phyloP scores from a whole-genome alignment of 2,797 vertebrate genomes.

The Sebastes variabilis region DNA sequence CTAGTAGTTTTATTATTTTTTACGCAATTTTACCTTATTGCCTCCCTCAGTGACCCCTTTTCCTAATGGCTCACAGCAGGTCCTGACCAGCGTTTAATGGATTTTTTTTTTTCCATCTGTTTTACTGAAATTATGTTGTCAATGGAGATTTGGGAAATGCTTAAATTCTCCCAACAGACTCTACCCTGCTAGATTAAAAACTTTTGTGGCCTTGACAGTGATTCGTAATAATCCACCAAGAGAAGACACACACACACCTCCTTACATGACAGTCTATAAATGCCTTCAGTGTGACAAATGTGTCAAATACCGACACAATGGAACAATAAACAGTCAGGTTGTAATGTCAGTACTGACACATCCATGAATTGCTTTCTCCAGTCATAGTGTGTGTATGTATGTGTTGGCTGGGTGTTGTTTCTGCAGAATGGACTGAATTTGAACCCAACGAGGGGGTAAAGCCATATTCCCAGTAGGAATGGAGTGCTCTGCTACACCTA shows the following conservation, averaged over 20 bases:
- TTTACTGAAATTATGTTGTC: not conserved
- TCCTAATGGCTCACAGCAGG: not conserved
- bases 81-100: not conserved
- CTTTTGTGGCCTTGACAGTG: not conserved
- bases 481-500: constrained; percentile 11
- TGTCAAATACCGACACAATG: not conserved
- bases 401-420: not conserved
- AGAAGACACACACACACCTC: not conserved
- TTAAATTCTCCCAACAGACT: not conserved
- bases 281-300: not conserved
- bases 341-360: constrained; percentile 1
- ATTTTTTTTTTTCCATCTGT: not conserved
- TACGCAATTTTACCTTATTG: not conserved
- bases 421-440: constrained; percentile 29
- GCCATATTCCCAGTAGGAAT: constrained; percentile 1
- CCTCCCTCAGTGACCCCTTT: not conserved
- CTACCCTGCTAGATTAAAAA: not conserved
- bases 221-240: not conserved
- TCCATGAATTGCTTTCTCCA: not conserved
- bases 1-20: not conserved
- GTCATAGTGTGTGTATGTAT: not conserved
- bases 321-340: constrained; percentile 1
- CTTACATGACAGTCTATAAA: not conserved
- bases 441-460: not conserved
- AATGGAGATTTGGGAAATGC: not conserved